These are phyloP conservation scores for Eurypyga helias DNA, from an alignment of 2,113 vertebrate species.

Conservation along the genomic window DNA sequence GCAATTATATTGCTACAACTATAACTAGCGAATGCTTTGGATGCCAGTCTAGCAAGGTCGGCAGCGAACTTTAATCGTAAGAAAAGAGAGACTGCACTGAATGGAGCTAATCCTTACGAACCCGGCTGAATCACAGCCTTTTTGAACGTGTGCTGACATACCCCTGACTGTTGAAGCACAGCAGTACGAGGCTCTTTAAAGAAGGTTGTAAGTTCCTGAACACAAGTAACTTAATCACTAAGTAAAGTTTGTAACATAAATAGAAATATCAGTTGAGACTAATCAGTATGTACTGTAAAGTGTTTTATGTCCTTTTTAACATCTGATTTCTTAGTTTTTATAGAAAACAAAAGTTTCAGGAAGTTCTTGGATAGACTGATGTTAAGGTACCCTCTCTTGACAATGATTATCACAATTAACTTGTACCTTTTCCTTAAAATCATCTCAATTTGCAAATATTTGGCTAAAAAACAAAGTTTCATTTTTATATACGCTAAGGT, in stretches of 20 bases:
- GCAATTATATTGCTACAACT: constrained; percentile 42
- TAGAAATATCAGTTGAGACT: background rate
- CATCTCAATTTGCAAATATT: background rate
- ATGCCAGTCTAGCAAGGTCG: background rate
- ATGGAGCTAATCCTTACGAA: background rate
- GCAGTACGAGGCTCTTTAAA: background rate
- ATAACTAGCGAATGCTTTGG: background rate
- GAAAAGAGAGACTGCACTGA: background rate
- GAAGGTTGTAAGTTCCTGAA: background rate
- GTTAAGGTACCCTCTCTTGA: background rate
- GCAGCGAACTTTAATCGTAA: constrained; percentile 1
- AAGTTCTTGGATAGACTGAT: background rate
- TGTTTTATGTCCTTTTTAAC: background rate
- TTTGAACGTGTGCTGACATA: background rate
- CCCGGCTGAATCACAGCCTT: background rate
- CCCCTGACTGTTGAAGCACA: background rate
- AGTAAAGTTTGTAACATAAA: background rate
- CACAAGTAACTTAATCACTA: background rate
- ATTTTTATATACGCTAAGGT: background rate
- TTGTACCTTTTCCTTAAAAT: background rate
- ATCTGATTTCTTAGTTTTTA: background rate
- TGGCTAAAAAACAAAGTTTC: background rate
- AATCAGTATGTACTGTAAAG: background rate
- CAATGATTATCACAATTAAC: background rate
- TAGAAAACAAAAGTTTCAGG: background rate